Evolutionary conservation across 2,113 vertebrate genomes (phyloP), one percentile per base, ranked within the genome.

Genomic region (Beaufortia kweichowensis): DNA sequence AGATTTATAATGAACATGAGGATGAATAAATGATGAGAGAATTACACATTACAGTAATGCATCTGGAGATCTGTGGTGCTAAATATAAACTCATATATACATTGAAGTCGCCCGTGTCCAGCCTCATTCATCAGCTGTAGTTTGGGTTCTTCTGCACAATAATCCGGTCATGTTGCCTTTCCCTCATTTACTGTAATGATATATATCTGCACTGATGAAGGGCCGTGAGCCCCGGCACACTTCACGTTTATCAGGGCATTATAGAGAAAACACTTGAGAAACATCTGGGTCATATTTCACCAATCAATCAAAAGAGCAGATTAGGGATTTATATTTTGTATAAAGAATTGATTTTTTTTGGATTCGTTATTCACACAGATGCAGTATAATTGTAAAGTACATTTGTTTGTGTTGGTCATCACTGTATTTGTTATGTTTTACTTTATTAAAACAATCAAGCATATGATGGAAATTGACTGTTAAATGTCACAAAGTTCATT

Each of bases 201-300:
- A 75, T n/a, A n/a, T n/a, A n/a, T n/a, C 84, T 83, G 80, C 84
- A 82, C 80, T 83, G 80, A 83, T 77, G 61, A 19, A 5, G 64
- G 29, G 35, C 60, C 2, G 26, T 2, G 31, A 23, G 31, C 64
- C 46, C 64, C 62, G 23, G 50, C 63, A 65, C 66, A 43, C 64
- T 75, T 14, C 1, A 14, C 39, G 39, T 26, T 56, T 57, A 43
- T 55, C 55, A 81, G 60, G 79, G 79, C 70, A 71, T 75, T 78
- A 21, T 53, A 69, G 53, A 76, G 53, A 61, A n/a, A 72, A 62
- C 24, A 53, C 28, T 56, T 24, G 14, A 66, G 9, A 67, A 50
- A 50, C n/a, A 10, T 28, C 50, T 23, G 19, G 19, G 29, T 69
- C 31, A 2, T 5, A 24, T 35, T 56, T 53, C 4, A 35, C 29